These are phyloP conservation scores for Heliconius erato DNA, from an alignment of 2,888 invertebrate genomes.

Conservation along the genomic window DNA sequence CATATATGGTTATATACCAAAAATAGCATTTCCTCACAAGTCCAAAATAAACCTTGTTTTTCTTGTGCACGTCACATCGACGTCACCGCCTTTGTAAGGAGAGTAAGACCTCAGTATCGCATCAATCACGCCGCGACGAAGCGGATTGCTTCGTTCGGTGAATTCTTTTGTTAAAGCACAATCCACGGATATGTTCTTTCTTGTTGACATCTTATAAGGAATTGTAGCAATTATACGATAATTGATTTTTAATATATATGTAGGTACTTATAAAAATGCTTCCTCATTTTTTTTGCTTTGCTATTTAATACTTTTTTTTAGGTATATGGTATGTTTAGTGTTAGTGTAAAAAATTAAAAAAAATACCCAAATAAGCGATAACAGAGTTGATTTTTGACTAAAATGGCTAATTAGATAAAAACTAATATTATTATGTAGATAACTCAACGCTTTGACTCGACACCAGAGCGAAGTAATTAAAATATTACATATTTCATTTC, in stretches of 20 bases:
- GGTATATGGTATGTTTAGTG: too few species aligned
- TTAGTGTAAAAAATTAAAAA: too few species aligned
- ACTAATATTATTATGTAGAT: too few species aligned
- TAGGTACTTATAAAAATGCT: background rate
- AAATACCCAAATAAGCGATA: too few species aligned
- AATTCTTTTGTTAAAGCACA: conserved; percentile 45
- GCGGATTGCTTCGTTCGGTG: conserved; percentile 40
- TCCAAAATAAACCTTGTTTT: conserved; percentile 27
- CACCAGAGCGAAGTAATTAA: too few species aligned
- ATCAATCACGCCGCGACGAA: conserved; percentile 45
- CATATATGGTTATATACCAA: background rate
- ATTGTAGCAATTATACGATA: conserved; percentile 17
- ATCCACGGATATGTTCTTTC: conserved; percentile 37
- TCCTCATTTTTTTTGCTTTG: background rate
- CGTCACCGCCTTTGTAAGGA: conserved; percentile 5
- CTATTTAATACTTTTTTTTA: too few species aligned
- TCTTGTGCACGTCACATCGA: conserved; percentile 31
- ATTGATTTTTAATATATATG: background rate
- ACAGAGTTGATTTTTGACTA: too few species aligned
- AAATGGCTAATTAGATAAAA: too few species aligned
- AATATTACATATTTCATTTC: too few species aligned
- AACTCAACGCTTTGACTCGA: too few species aligned
- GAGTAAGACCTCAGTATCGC: conserved; percentile 39
- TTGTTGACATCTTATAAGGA: conserved; percentile 23
- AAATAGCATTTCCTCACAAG: background rate